phyloP scores from a whole-genome alignment of 2,888 invertebrate species.

The Nezara viridula region DNA sequence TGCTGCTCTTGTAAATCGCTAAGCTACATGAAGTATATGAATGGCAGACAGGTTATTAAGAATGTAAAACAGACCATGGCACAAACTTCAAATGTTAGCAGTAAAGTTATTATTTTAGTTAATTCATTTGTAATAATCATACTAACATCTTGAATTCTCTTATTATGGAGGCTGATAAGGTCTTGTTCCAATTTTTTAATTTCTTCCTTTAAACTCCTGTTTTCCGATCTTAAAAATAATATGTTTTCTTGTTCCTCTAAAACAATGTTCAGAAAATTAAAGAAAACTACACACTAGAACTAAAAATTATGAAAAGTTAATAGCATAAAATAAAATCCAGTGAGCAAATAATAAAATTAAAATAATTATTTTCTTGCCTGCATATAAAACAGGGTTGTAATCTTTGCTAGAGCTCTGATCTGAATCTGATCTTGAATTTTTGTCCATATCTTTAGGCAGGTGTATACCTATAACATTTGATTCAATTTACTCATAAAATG shows the following conservation, averaged over 20 bases:
- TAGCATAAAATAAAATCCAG: background rate
- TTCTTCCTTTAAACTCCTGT: constrained; percentile 75
- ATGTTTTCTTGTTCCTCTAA: constrained; percentile 65
- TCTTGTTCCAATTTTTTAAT: constrained; percentile 82
- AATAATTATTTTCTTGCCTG: constrained; percentile 62
- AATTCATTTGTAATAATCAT: constrained; percentile 58
- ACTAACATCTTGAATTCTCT: constrained; percentile 85
- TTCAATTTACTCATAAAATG: background rate
- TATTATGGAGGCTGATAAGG: constrained; percentile 81
- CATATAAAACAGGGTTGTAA: constrained; percentile 64
- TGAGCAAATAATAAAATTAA: background rate
- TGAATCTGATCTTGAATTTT: constrained; percentile 70
- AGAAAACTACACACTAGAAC: background rate
- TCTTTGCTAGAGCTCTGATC: constrained; percentile 69
- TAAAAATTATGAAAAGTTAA: background rate
- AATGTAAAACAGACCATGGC: constrained; percentile 55
- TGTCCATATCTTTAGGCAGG: constrained; percentile 68
- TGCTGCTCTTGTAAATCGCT: constrained; percentile 70
- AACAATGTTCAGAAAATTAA: constrained; percentile 52
- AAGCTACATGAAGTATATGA: constrained; percentile 65
- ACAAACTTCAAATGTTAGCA: constrained; percentile 57
- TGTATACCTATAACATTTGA: constrained; percentile 61
- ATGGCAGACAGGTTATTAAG: constrained; percentile 57
- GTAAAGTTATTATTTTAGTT: constrained; percentile 55
- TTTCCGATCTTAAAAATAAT: constrained; percentile 70